Base-by-base conservation (phyloP, 1,140 invertebrate species). In the Venturia canescens region DNA sequence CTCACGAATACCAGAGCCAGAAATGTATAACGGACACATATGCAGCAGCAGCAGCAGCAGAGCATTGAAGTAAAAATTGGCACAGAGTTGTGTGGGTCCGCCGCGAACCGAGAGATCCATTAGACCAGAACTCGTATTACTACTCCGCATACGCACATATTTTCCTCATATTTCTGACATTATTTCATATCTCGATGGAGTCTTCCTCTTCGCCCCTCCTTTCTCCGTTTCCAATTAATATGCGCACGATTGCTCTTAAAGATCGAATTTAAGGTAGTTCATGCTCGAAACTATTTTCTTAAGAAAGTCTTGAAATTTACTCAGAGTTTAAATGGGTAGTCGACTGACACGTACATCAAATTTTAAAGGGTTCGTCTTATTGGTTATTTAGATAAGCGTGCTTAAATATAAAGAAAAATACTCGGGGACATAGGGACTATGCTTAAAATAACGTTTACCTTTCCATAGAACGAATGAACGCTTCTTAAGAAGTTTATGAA, bases 121-220 rank as follows among this genome's bases (percentile, higher is more conserved):
- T 79, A 83, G 82, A 48, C 71, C 69, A 76, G 79, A 83, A 83
- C 82, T 66, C 69, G 77, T 44, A 66, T 67, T 60, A 71, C 63
- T 70, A 70, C 26, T 27, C 34, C 3, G 34, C n/a, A 53, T 23
- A 31, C 60, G 77, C 79, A 21, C 15, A 23, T n/a, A 60, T 60
- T 21, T 60, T 23, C 48, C 31, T 18, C 60, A 44, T 23, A 38
- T 26, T 7, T 48, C 21, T 29, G 18, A 57, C 57, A 76, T 57
- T 50, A 27, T 38, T 53, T 15, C 5, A 60, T 16, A 60, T 60
- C 23, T n/a, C 13, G 16, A 3, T 60, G 3, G 1, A 21, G n/a
- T 60, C n/a, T 21, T 60, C 57, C n/a, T 23, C 57, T 21, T 60
- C 53, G 11, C 53, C n/a, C n/a, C n/a, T 60, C n/a, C 18, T 23